Evolutionary conservation across 2,113 vertebrate species (phyloP).

Genomic region (Bos indicus): DNA sequence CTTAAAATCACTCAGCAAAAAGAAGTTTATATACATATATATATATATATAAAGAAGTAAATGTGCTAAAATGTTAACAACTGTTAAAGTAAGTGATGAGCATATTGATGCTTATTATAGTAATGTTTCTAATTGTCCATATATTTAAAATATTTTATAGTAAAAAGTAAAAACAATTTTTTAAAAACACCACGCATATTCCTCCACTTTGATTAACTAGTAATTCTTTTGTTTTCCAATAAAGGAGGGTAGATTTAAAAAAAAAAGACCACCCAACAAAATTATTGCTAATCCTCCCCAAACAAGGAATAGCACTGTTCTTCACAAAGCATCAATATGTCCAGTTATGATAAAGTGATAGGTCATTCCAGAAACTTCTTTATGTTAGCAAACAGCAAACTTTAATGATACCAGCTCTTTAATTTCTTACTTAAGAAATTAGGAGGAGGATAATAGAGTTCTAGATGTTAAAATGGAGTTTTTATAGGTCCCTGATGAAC

Average conservation of each 20-base stretch:
- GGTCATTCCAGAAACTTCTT: not conserved
- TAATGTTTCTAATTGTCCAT: not conserved
- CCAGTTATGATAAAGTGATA: not conserved
- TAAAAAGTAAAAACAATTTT: not conserved
- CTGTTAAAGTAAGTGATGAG: not conserved
- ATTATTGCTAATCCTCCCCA: not conserved
- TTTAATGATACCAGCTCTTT: not conserved
- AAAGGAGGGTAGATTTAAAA: not conserved
- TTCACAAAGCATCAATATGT: not conserved
- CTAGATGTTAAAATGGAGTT: not conserved
- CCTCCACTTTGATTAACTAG: not conserved
- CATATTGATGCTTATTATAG: not conserved
- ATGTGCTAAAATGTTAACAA: not conserved
- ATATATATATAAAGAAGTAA: not conserved
- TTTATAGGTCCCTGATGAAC: not conserved
- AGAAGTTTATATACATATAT: not conserved
- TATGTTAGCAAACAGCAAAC: not conserved
- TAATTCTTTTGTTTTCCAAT: not conserved
- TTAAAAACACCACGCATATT: not conserved
- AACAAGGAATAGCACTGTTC: not conserved
- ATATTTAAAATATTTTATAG: conserved; percentile 1
- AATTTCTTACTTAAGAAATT: not conserved
- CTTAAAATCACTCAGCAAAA: not conserved
- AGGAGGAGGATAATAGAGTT: not conserved
- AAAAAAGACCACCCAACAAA: not conserved